These are phyloP conservation scores for Aramus guarauna DNA, from an alignment of 2,113 vertebrate genomes.

Conservation along the genomic window DNA sequence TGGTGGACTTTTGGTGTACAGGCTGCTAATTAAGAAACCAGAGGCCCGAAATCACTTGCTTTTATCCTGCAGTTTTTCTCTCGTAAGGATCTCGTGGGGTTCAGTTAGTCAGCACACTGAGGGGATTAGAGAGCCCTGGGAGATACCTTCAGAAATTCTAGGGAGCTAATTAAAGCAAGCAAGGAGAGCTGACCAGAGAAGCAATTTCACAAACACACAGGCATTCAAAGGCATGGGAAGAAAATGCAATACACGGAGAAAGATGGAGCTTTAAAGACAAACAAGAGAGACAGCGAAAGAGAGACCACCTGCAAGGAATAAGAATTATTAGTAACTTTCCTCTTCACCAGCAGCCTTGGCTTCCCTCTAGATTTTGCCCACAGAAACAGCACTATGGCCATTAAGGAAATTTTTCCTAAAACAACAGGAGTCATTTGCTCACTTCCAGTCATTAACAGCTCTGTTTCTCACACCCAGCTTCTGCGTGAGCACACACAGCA, in stretches of 20 bases:
- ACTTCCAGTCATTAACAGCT: neutral
- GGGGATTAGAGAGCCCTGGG: neutral
- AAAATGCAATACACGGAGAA: neutral
- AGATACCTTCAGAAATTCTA: neutral
- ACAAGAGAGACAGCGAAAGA: neutral
- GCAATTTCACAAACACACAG: neutral
- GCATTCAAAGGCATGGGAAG: neutral
- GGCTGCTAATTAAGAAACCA: conserved; percentile 1
- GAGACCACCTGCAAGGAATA: neutral
- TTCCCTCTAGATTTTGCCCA: neutral
- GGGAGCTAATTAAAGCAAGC: conserved; percentile 24
- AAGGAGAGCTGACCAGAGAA: neutral
- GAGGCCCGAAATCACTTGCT: neutral
- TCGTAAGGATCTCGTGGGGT: neutral
- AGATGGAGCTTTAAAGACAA: neutral
- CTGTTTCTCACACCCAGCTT: neutral
- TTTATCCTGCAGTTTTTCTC: conserved; percentile 26
- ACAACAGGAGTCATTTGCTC: neutral
- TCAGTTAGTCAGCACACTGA: neutral
- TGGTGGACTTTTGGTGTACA: neutral
- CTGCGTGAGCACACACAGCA: neutral
- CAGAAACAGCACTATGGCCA: neutral
- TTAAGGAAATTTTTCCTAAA: neutral
- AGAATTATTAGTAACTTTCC: neutral
- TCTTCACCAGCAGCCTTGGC: neutral